Conservation (phyloP, 2,888 invertebrate species). For the Volucella bombylans region DNA sequence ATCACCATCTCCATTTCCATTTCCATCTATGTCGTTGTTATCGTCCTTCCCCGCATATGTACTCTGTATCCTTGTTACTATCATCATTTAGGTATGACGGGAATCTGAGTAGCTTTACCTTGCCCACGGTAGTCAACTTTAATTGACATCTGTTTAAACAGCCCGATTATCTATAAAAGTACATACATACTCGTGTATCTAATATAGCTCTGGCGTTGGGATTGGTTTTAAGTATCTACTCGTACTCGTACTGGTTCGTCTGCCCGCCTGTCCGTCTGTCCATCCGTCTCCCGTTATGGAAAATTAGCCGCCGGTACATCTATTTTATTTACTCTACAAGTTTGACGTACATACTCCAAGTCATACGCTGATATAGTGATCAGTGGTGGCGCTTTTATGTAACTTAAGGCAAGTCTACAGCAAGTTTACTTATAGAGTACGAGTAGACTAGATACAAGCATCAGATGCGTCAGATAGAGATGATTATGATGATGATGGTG, state of each 20-base stretch:
- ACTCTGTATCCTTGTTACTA: too few species aligned
- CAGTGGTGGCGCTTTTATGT: slow-evolving; percentile 68
- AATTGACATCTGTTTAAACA: slow-evolving; percentile 74
- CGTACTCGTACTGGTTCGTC: too few species aligned
- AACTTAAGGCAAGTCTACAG: slow-evolving; percentile 9
- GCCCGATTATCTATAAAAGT: slow-evolving; percentile 41
- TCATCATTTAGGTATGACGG: slow-evolving; percentile 39
- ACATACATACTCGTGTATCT: not conserved
- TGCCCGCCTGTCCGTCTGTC: not conserved
- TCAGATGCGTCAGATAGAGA: slow-evolving; percentile 18
- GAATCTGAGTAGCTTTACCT: slow-evolving; percentile 44
- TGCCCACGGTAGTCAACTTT: slow-evolving; percentile 71
- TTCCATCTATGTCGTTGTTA: slow-evolving; percentile 32
- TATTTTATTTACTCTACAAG: slow-evolving; percentile 56
- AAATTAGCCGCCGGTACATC: slow-evolving; percentile 57
- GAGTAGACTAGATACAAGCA: not conserved
- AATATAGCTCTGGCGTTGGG: not conserved
- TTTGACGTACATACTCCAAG: slow-evolving; percentile 56
- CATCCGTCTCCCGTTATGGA: slow-evolving; percentile 22
- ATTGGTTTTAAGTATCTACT: too few species aligned
- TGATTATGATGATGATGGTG: slow-evolving; percentile 36
- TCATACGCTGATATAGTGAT: slow-evolving; percentile 59
- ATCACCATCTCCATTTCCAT: slow-evolving; percentile 3
- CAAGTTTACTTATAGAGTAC: not conserved
- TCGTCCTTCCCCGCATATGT: slow-evolving; percentile 2